phyloP scores from a whole-genome alignment of 2,113 vertebrate genomes.

The Phoxinus phoxinus region DNA sequence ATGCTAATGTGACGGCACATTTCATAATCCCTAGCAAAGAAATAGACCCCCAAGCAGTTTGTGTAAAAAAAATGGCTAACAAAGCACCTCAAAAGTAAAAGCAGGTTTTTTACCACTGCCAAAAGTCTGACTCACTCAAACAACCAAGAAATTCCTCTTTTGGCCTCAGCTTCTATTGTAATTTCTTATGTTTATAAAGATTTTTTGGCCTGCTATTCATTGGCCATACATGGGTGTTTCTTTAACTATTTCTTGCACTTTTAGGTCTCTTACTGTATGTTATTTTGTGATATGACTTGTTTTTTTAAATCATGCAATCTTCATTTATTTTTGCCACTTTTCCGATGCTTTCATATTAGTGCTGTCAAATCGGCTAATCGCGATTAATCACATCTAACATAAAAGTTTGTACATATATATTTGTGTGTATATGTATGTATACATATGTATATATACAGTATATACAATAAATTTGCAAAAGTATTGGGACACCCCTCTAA shows the following conservation, averaged over 20 bases:
- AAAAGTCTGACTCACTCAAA: background rate
- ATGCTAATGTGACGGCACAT: background rate
- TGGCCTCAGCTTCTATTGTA: background rate
- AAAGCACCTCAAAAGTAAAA: background rate
- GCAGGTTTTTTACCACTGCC: background rate
- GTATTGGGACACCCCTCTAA: too few relatives aligned
- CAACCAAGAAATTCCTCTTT: background rate
- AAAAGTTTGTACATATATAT: too few relatives aligned
- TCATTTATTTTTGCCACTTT: too few relatives aligned
- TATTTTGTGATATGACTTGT: too few relatives aligned
- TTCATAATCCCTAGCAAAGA: background rate
- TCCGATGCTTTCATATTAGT: too few relatives aligned
- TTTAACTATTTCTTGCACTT: background rate
- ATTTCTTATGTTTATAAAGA: background rate
- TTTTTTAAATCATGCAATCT: too few relatives aligned
- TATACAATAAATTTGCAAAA: too few relatives aligned
- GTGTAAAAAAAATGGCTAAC: background rate
- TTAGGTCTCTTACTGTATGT: background rate
- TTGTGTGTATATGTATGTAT: too few relatives aligned
- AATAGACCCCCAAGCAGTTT: background rate
- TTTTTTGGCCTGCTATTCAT: background rate
- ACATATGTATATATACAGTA: too few relatives aligned
- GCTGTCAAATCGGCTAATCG: too few relatives aligned
- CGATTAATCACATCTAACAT: too few relatives aligned
- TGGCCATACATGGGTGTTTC: background rate